Conservation (phyloP, 2,888 invertebrate species). For the Andrena bicolor region DNA sequence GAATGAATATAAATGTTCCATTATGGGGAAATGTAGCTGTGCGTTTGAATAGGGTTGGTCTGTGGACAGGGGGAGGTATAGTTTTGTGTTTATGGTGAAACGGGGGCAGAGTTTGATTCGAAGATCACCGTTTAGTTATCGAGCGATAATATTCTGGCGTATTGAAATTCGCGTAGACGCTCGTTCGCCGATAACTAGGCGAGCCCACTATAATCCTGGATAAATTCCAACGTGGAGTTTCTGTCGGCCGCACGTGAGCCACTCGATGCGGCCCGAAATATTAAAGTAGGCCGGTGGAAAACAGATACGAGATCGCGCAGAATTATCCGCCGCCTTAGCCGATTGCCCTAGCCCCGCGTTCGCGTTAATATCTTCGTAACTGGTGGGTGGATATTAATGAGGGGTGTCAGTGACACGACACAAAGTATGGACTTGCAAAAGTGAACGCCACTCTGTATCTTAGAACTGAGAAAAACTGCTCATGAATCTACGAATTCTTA, state of each 20-base stretch:
- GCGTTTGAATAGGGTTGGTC: no score
- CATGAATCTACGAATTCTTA: background rate
- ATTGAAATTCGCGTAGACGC: slow-evolving; percentile 53
- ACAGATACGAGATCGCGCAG: slow-evolving; percentile 49
- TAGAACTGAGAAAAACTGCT: background rate
- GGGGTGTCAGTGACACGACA: background rate
- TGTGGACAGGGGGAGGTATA: no score
- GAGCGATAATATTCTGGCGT: slow-evolving; percentile 60
- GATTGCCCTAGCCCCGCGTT: background rate
- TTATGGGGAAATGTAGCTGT: no score
- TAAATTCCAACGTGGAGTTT: slow-evolving; percentile 66
- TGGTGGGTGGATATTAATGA: background rate
- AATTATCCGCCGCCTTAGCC: slow-evolving; percentile 47
- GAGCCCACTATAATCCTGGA: slow-evolving; percentile 64
- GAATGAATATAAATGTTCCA: no score
- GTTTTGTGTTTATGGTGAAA: background rate
- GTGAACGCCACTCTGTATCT: background rate
- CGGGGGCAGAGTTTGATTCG: background rate
- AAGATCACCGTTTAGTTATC: slow-evolving; percentile 35
- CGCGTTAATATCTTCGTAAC: background rate
- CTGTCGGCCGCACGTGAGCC: slow-evolving; percentile 55
- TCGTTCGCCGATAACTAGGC: slow-evolving; percentile 52
- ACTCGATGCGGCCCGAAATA: slow-evolving; percentile 65
- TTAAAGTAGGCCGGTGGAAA: slow-evolving; percentile 68
- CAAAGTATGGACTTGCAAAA: background rate